A percentile compares a stretch with the other conserved stretches of the same genome.
Evolutionary conservation across 2,797 vertebrate genomes (phyloP).

Genomic region (Acropternis orthonyx): DNA sequence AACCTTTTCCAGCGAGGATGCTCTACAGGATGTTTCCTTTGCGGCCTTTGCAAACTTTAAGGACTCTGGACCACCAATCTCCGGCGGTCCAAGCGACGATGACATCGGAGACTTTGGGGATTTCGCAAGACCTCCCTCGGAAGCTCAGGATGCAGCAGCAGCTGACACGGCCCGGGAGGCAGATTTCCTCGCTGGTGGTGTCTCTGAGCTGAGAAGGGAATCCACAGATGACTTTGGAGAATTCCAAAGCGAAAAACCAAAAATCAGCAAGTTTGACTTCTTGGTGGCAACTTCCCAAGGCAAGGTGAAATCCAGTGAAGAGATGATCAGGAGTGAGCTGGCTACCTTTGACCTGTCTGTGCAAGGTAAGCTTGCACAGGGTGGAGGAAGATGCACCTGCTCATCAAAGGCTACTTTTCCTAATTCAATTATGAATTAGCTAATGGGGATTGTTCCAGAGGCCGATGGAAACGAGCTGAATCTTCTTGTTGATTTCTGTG

Average conservation of each 20-base stretch:
- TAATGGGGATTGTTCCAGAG: not conserved
- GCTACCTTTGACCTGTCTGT: conserved; percentile 96
- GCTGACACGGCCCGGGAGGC: conserved; percentile 35
- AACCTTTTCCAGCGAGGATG: conserved; percentile 80
- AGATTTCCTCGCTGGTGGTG: not conserved
- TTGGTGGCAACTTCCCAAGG: conserved; percentile 91
- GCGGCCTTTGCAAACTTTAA: conserved; percentile 83
- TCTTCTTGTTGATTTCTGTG: not conserved
- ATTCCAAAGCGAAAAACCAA: conserved; percentile 94
- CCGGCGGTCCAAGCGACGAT: conserved; percentile 52
- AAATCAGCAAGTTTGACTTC: conserved; percentile 98
- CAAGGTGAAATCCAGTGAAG: conserved; percentile 97
- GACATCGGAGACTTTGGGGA: conserved; percentile 82
- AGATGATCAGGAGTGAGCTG: conserved; percentile 97
- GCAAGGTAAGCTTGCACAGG: conserved; percentile 85
- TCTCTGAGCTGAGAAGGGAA: conserved; percentile 71
- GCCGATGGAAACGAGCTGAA: not conserved
- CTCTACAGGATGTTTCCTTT: conserved; percentile 75
- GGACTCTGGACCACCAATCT: not conserved
- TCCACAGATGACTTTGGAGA: conserved; percentile 87
- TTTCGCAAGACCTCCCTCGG: conserved; percentile 79
- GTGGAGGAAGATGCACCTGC: not conserved
- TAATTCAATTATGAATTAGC: not conserved
- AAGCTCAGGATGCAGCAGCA: conserved; percentile 74
- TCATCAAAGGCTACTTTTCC: not conserved